Conservation (phyloP, 2,888 invertebrate species). For the Tetragnatha montana region DNA sequence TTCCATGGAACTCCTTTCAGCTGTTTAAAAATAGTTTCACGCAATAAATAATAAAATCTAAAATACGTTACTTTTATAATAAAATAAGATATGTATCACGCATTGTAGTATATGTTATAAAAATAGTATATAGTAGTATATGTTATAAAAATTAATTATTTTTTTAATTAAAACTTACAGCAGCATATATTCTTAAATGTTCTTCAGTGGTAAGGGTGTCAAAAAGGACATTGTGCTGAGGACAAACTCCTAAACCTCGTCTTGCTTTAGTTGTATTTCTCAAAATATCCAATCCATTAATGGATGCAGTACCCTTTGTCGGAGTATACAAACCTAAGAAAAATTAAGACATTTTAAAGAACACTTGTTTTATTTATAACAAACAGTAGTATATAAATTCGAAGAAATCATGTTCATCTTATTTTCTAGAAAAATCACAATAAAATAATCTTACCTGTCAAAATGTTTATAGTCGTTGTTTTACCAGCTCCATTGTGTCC, state of each 20-base stretch:
- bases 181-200: slow-evolving; percentile 88
- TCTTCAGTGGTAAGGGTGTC: slow-evolving; percentile 88
- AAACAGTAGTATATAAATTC: not conserved
- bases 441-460: slow-evolving; percentile 78
- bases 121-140: not conserved
- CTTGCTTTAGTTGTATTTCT: slow-evolving; percentile 83
- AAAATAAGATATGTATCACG: not conserved
- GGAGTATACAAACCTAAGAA: slow-evolving; percentile 78
- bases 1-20: slow-evolving; percentile 39
- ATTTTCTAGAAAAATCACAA: not conserved
- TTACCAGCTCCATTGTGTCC: slow-evolving; percentile 94
- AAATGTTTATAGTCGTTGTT: slow-evolving; percentile 85
- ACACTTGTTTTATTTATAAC: not conserved
- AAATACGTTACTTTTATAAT: not conserved
- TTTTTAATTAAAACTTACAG: slow-evolving; percentile 78
- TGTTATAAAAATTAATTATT: not conserved
- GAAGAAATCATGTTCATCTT: not conserved
- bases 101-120: not conserved
- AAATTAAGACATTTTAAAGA: not conserved
- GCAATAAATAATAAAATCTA: not conserved
- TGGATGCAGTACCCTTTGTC: slow-evolving; percentile 83
- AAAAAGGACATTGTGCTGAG: slow-evolving; percentile 90
- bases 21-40: slow-evolving; percentile 1
- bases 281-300: slow-evolving; percentile 85
- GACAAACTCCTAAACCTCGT: slow-evolving; percentile 80